These are phyloP conservation scores for Bradypus variegatus DNA, from an alignment of 2,797 vertebrate genomes.

Conservation along the genomic window DNA sequence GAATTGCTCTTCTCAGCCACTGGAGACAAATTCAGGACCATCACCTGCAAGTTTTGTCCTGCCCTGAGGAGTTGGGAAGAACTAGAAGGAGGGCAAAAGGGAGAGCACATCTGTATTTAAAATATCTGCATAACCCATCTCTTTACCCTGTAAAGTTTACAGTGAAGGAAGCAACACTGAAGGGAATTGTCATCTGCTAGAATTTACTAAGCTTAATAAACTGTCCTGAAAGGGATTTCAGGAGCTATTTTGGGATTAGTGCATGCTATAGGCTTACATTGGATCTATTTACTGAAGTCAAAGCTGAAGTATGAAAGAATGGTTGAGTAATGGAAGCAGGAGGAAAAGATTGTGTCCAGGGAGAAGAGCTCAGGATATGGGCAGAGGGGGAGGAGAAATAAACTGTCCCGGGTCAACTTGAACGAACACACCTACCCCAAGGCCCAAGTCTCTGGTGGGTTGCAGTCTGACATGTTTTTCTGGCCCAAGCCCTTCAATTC, in stretches of 20 bases:
- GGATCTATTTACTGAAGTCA: not conserved
- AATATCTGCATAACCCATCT: not conserved
- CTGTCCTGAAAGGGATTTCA: not conserved
- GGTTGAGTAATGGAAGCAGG: not conserved
- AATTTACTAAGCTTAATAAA: not conserved
- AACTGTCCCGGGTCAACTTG: not conserved
- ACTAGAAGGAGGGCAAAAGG: not conserved
- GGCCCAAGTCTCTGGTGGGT: not conserved
- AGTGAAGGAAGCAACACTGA: not conserved
- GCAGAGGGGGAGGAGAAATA: not conserved
- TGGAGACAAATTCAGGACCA: not conserved
- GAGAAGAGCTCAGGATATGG: not conserved
- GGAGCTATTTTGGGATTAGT: not conserved
- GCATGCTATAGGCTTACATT: not conserved
- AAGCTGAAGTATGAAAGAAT: not conserved
- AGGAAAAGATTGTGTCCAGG: not conserved
- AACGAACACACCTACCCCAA: not conserved
- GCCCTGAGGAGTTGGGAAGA: not conserved
- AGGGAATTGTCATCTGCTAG: not conserved
- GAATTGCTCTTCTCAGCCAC: not conserved
- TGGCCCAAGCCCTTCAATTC: not conserved
- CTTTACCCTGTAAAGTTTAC: not conserved
- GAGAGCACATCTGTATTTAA: not conserved
- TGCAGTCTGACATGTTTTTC: not conserved
- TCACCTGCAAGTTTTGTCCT: not conserved